Base-by-base conservation (phyloP, 2,888 invertebrate species). In the Eumerus sabulonum region DNA sequence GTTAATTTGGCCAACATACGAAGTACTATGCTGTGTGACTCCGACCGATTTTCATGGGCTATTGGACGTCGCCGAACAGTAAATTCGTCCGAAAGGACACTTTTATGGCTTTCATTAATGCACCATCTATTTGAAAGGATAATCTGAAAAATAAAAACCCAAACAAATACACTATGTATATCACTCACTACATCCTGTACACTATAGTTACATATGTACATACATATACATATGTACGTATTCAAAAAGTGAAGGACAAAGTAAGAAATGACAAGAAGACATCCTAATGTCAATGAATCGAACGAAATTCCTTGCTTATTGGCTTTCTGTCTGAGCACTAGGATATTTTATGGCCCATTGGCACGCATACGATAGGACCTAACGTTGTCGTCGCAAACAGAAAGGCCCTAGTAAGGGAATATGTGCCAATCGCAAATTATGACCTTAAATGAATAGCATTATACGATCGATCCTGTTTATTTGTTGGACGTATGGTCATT, bases 261-360 rank as follows among this genome's bases (percentile, higher is more conserved):
- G 9, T 48, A 0, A 17, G 12, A 14, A 14, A 53, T 16, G 0
- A 51, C 9, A 38, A 14, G 17, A 56, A 42, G 44, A 40, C 60
- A 50, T 50, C 51, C 51, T 47, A 56, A 62, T 77, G 73, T 57
- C 67, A 67, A 72, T 67, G 67, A 63, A 73, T 73, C 66, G 77
- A 77, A 77, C 56, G 9, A 27, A 74, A 56, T 62, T 63, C 53
- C 50, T 67, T 72, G 56, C 57, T 77, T 77, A 73, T 77, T 77
- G 67, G 77, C 51, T 77, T 67, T 67, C 67, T 77, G 77, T 77
- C 77, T 73, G 77, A 57, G 62, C 57, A 18, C 64, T 56, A 67
- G 67, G 62, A 77, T 63, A 62, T 72, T 77, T 67, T 67, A 77
- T 72, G 67, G 77, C 57, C 62, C 72, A 72, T 72, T 66, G 66